Conservation (phyloP, 2,888 invertebrate species). For the Heliconius ismenius region DNA sequence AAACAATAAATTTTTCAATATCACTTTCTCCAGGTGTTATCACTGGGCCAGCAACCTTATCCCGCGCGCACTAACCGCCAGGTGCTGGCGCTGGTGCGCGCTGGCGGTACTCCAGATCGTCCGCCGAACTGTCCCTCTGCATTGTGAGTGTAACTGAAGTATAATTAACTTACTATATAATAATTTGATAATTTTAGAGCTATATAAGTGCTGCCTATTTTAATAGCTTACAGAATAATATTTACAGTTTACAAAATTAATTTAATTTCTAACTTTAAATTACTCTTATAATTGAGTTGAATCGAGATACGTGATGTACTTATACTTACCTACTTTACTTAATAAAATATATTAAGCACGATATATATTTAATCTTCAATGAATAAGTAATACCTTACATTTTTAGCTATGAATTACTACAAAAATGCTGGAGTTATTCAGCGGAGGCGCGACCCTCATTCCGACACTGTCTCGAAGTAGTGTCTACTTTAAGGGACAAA, state of each 20-base stretch:
- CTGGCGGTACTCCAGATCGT: conserved; percentile 91
- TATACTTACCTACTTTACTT: background rate
- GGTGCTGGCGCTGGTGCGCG: conserved; percentile 93
- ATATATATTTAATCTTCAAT: background rate
- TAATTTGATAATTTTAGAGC: background rate
- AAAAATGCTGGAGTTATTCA: conserved; percentile 93
- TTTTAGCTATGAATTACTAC: conserved; percentile 90
- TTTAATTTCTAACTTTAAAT: background rate
- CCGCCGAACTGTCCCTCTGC: conserved; percentile 92
- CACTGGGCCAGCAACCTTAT: conserved; percentile 98
- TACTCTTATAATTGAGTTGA: no score
- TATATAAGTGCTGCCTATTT: background rate
- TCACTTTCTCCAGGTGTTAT: conserved; percentile 84
- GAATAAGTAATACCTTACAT: background rate
- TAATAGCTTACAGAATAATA: background rate
- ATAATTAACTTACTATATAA: background rate
- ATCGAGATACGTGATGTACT: no score
- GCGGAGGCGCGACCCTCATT: conserved; percentile 94
- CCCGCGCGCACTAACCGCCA: conserved; percentile 95
- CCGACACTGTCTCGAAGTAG: conserved; percentile 87
- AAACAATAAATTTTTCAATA: no score
- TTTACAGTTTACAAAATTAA: background rate
- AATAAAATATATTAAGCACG: background rate
- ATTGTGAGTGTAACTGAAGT: conserved; percentile 80
- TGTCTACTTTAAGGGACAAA: conserved; percentile 69